phyloP scores from a whole-genome alignment of 2,113 vertebrate species.

The Zosterops hypoxanthus region DNA sequence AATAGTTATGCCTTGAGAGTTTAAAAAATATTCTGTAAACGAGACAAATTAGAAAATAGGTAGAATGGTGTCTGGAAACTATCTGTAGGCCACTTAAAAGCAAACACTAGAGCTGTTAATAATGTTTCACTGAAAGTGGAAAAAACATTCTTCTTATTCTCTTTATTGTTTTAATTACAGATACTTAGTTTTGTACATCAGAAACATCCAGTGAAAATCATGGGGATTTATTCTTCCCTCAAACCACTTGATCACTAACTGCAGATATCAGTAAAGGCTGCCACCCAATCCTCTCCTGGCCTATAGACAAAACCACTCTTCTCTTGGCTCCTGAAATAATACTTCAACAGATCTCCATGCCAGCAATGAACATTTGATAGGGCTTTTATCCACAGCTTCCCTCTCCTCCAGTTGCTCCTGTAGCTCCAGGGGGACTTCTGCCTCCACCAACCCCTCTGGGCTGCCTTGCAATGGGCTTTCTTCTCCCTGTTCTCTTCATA shows the following conservation, averaged over 20 bases:
- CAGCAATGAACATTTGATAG: not conserved
- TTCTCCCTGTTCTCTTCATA: fast-evolving
- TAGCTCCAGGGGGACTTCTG: not conserved
- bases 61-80: not conserved
- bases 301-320: not conserved
- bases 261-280: not conserved
- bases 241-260: not conserved
- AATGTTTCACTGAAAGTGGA: not conserved
- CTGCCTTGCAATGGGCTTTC: not conserved
- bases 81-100: not conserved
- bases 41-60: not conserved
- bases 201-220: not conserved
- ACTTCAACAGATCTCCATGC: not conserved
- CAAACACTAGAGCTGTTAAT: not conserved
- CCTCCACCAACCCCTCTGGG: fast-evolving
- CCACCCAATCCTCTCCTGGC: not conserved
- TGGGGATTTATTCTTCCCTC: not conserved
- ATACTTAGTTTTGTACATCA: not conserved
- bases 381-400: not conserved
- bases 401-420: not conserved
- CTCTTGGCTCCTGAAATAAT: not conserved
- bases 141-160: not conserved
- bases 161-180: not conserved
- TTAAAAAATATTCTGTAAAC: constrained; percentile 7
- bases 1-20: not conserved